Evolutionary conservation across 2,797 vertebrate genomes (phyloP), one percentile per base, ranked within the genome.

Genomic region (Graptemys geographica): DNA sequence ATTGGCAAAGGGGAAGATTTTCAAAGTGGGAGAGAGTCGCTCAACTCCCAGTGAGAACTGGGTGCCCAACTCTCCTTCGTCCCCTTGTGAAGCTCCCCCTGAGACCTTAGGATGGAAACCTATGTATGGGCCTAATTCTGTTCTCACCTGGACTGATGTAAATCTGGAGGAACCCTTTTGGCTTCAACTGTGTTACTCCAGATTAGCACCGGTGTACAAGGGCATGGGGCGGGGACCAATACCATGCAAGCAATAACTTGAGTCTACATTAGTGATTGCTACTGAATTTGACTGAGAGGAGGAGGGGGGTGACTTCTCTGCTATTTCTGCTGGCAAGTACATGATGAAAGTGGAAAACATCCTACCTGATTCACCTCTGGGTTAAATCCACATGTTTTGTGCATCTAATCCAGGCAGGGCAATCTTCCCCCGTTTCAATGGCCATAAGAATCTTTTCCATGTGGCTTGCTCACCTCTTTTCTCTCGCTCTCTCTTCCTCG

Each of bases 351-450:
- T 41, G n/a, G 72, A 44, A 65, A 90, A 56, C 78, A 47, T 88
- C 55, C 31, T 44, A 92, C n/a, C 49, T 56, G 81, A 23, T 41
- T 76, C 79, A 85, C 11, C 79, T 49, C 19, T 0, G 0, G 90
- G 65, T 41, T 91, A 92, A 94, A 89, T 93, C 91, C 62, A 92
- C 41, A 13, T 81, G 49, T 84, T 27, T 27, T 5, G 7, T 56
- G 83, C 90, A 16, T 65, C 62, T 8, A 37, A 82, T 6, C 28
- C 49, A 86, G 11, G 25, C 0, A 41, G 13, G 83, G 81, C 55
- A 90, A 94, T 85, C 18, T 8, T 91, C 88, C 81, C 87, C 69
- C 21, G 62, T 82, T 41, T 82, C 80, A 92, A n/a, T 11, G 79
- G 72, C 85, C 87, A 51, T 44, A 44, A 41, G 55, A 11, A 27